Percentiles rank a stretch among this genome's conserved stretches.
These are phyloP conservation scores for Acrossocheilus wenchowensis DNA, from an alignment of 2,797 vertebrate genomes.

Conservation along the genomic window DNA sequence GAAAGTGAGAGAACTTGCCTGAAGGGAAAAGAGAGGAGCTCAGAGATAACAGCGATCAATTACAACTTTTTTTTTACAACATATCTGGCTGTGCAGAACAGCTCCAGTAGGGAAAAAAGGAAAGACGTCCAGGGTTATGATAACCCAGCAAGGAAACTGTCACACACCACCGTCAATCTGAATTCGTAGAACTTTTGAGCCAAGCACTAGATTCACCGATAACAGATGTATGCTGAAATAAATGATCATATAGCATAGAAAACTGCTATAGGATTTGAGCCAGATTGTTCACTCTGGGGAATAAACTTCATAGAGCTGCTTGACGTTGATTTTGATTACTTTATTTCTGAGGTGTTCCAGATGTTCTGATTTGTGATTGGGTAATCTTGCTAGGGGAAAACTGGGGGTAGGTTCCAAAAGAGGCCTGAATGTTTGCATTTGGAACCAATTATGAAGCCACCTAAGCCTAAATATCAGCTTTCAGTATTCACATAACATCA, in stretches of 20 bases:
- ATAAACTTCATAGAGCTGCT: constrained; percentile 74
- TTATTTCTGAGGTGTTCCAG: constrained; percentile 78
- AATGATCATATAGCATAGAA: constrained; percentile 64
- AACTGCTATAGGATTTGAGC: constrained; percentile 62
- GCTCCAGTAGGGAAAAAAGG: background rate
- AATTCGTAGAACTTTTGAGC: constrained; percentile 61
- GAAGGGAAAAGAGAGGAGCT: constrained; percentile 26
- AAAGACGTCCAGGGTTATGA: constrained; percentile 38
- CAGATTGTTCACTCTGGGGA: constrained; percentile 70
- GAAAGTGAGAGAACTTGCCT: constrained; percentile 47
- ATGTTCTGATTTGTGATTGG: constrained; percentile 72
- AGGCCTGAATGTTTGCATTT: constrained; percentile 69
- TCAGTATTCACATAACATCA: constrained; percentile 45
- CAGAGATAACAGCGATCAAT: constrained; percentile 36
- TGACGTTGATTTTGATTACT: constrained; percentile 79
- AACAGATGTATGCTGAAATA: constrained; percentile 73
- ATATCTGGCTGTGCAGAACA: constrained; percentile 42
- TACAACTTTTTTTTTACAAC: constrained; percentile 31
- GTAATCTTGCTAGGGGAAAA: constrained; percentile 66
- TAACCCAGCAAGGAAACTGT: constrained; percentile 53
- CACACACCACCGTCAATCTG: constrained; percentile 72
- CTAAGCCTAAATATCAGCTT: constrained; percentile 57
- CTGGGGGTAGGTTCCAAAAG: constrained; percentile 54
- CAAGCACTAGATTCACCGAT: constrained; percentile 68
- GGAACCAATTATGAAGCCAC: constrained; percentile 65